Conservation (phyloP, 2,888 invertebrate species). For the Drosophila siamana region DNA sequence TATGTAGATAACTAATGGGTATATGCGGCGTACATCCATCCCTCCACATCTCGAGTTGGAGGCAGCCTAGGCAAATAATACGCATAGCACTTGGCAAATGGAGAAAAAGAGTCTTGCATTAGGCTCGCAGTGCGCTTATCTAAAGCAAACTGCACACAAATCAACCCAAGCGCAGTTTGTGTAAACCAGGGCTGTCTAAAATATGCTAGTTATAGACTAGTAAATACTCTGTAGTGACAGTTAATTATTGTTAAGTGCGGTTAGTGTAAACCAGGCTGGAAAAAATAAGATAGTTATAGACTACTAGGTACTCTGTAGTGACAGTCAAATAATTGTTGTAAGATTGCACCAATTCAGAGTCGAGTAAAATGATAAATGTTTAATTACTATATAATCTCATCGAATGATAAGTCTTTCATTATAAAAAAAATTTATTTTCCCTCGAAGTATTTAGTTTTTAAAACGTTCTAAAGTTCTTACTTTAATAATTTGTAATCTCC, state of each 20-base stretch:
- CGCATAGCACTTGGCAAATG: not conserved
- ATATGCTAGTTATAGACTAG: not conserved
- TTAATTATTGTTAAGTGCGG: not conserved
- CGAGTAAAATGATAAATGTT: no score
- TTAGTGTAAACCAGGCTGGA: no score
- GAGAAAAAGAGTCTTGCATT: constrained; percentile 45
- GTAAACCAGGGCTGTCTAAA: not conserved
- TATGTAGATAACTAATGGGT: constrained; percentile 41
- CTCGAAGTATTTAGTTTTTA: no score
- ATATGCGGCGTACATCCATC: not conserved
- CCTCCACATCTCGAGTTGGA: constrained; percentile 3
- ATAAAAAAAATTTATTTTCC: no score
- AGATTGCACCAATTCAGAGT: no score
- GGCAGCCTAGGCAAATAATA: constrained; percentile 53
- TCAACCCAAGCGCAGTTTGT: not conserved
- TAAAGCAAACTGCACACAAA: constrained; percentile 39
- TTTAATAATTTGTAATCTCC: no score
- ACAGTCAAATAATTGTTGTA: no score
- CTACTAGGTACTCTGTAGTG: no score
- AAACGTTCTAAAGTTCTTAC: no score
- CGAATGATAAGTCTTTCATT: no score
- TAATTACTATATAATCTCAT: no score
- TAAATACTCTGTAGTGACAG: not conserved
- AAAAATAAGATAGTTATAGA: no score
- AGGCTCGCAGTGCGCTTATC: constrained; percentile 47